Base-by-base conservation (phyloP, 2,113 vertebrate genomes). In the human region DNA sequence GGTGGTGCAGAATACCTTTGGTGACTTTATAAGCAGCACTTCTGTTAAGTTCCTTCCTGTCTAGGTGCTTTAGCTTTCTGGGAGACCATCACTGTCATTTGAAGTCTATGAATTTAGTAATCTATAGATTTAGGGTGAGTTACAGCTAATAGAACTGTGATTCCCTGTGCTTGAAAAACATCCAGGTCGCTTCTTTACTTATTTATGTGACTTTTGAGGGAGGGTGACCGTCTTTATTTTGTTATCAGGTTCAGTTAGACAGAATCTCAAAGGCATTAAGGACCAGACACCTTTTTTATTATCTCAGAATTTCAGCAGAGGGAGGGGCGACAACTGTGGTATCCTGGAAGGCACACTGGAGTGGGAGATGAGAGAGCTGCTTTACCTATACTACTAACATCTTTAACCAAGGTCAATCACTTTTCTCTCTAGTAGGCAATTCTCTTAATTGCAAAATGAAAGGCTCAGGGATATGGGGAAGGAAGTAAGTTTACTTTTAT, bases 21-120 rank as follows among this genome's bases (percentile, higher is more conserved):
- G 64, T 92, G 61, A 97, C 59, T 96, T 97, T 93, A 64, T 87
- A 78, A 97, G 79, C 61, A 52, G n/a, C 6, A 32, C 32, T 30
- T 50, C 50, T 83, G 9, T 95, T 75, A 76, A 73, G 14, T 75
- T 83, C 23, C 20, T 94, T 96, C 40, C 11, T 91, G 55, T 98
- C 68, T 79, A 55, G 20, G 35, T 92, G 66, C 5, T 20, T 17
- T 59, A 73, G 32, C 25, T 98, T 78, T 57, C 45, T 95, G 43
- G 23, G 48, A 90, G 16, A 85, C 30, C 8, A 59, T 84, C 23
- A 25, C 72, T 79, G 38, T 85, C 43, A 9, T 14, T 43, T 35
- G 68, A 73, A 40, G 7, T 6, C 32, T 55, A 73, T 55, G 38
- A 94, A 76, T 90, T 95, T 94, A 81, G 43, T 88, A 72, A 84